These are phyloP conservation scores for Bradypodion pumilum DNA, from an alignment of 2,797 vertebrate genomes.

Conservation along the genomic window DNA sequence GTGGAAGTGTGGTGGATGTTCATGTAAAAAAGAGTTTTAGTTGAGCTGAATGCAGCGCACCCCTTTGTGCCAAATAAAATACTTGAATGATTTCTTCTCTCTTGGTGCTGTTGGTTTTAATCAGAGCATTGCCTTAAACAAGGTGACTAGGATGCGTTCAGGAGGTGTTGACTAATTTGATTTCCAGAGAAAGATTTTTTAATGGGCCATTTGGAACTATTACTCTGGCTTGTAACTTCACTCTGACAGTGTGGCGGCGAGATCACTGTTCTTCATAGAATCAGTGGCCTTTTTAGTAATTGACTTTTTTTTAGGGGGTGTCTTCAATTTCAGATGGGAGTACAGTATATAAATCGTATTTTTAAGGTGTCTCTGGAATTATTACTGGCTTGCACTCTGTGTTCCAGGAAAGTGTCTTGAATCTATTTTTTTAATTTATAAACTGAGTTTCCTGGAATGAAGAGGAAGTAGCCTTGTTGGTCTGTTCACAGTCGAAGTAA, in stretches of 20 bases:
- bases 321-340: not conserved
- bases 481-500: too few relatives aligned
- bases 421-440: conserved; percentile 32
- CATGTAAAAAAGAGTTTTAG: not conserved
- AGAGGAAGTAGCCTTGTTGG: too few relatives aligned
- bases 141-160: conserved; percentile 33
- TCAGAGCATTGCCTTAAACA: conserved; percentile 48
- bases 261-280: conserved; percentile 34
- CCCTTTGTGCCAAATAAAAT: conserved; percentile 3
- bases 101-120: conserved; percentile 43
- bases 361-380: not conserved
- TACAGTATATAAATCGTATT: conserved; percentile 5
- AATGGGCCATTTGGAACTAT: not conserved
- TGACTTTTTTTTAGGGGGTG: not conserved
- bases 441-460: not conserved
- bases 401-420: conserved; percentile 33
- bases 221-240: not conserved
- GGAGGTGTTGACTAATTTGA: conserved; percentile 47
- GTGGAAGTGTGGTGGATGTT: not conserved
- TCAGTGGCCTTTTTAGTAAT: conserved; percentile 22
- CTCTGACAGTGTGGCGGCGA: conserved; percentile 7
- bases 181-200: conserved; percentile 43
- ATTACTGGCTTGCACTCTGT: not conserved
- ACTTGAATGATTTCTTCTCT: conserved; percentile 6
- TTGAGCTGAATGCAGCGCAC: not conserved